phyloP scores from a whole-genome alignment of 2,888 invertebrate genomes.

The Cyrtodaria siliqua region DNA sequence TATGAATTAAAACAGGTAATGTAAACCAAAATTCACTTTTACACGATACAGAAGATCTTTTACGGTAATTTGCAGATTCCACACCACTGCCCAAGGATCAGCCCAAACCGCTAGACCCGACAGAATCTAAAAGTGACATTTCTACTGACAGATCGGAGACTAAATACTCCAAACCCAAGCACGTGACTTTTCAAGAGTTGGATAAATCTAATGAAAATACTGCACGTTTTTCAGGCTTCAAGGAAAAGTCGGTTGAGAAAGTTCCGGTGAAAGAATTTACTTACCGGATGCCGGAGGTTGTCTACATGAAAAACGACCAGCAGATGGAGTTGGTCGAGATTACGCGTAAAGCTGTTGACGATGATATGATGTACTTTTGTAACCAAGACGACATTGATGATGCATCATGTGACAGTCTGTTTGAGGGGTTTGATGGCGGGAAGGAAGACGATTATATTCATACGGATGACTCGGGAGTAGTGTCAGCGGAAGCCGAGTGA shows the following conservation, averaged over 20 bases:
- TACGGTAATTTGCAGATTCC: conserved; percentile 32
- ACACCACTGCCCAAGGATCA: neutral
- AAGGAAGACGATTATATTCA: neutral
- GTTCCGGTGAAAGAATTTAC: conserved; percentile 44
- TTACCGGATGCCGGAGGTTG: conserved; percentile 54
- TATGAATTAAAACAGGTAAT: too few species aligned
- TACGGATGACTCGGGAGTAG: conserved; percentile 31
- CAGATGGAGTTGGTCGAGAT: conserved; percentile 56
- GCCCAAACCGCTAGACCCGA: conserved; percentile 5
- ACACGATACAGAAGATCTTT: conserved; percentile 21
- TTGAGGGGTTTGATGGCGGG: conserved; percentile 45
- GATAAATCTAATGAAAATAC: neutral
- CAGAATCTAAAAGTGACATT: conserved; percentile 5
- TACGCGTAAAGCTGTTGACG: conserved; percentile 48
- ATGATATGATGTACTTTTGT: conserved; percentile 64
- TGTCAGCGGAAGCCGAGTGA: conserved; percentile 1
- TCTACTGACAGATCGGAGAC: conserved; percentile 1
- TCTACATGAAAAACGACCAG: conserved; percentile 65
- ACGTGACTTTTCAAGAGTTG: conserved; percentile 17
- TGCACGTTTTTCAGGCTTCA: neutral
- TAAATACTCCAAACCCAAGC: conserved; percentile 6
- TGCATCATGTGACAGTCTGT: conserved; percentile 42
- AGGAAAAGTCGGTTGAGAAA: conserved; percentile 4
- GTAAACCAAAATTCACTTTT: too few species aligned
- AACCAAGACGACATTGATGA: conserved; percentile 54